phyloP scores from a whole-genome alignment of 2,797 vertebrate species.

The Eulemur mongoz region DNA sequence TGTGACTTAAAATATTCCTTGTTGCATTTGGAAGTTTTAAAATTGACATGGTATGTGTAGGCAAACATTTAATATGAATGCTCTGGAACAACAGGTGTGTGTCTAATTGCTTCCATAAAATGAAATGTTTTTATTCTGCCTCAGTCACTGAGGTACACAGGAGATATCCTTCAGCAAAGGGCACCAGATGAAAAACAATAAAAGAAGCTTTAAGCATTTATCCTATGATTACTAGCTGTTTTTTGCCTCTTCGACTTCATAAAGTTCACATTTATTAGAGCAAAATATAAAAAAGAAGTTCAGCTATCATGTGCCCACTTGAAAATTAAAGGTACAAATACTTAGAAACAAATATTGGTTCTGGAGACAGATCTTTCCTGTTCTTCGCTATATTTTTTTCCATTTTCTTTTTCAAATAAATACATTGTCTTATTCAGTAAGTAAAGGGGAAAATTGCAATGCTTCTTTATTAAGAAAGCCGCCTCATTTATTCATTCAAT shows the following conservation, averaged over 20 bases:
- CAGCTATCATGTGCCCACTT: neutral
- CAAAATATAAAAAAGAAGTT: slow-evolving; percentile 71
- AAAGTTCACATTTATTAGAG: slow-evolving; percentile 77
- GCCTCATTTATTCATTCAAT: neutral
- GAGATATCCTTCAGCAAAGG: slow-evolving; percentile 81
- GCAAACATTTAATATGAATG: slow-evolving; percentile 28
- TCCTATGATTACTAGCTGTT: slow-evolving; percentile 64
- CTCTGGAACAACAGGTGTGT: slow-evolving; percentile 39
- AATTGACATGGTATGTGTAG: neutral
- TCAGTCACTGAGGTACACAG: slow-evolving; percentile 47
- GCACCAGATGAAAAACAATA: slow-evolving; percentile 80
- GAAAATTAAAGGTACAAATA: slow-evolving; percentile 62
- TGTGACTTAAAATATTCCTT: neutral
- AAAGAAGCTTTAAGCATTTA: slow-evolving; percentile 80
- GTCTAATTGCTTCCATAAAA: slow-evolving; percentile 65
- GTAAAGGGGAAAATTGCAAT: neutral
- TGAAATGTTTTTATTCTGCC: slow-evolving; percentile 68
- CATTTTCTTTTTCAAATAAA: neutral
- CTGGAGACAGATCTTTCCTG: neutral
- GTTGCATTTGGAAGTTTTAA: neutral
- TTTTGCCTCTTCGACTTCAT: slow-evolving; percentile 57
- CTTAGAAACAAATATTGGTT: neutral
- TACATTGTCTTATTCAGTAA: neutral
- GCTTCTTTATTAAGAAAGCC: neutral
- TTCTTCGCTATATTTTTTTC: neutral